Evolutionary conservation across 2,113 vertebrate species (phyloP).

Genomic region (Crotalus tigris): DNA sequence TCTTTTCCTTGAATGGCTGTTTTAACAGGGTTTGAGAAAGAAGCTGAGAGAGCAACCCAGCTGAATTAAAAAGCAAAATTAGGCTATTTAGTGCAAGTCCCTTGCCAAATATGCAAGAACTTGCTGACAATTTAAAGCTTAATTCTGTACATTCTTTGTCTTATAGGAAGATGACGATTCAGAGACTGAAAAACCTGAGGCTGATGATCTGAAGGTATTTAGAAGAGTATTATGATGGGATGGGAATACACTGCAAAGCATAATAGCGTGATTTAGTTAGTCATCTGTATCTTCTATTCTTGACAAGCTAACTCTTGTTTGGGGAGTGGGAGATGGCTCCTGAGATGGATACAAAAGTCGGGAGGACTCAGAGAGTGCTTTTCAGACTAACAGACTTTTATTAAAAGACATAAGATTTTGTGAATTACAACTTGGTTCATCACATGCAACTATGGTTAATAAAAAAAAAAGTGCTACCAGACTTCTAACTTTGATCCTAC

Average conservation of each 20-base stretch:
- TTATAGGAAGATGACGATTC: slow-evolving; percentile 97
- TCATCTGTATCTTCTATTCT: neutral
- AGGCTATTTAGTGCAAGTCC: slow-evolving; percentile 47
- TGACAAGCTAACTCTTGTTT: slow-evolving; percentile 23
- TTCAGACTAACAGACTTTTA: neutral
- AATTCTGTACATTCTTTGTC: slow-evolving; percentile 84
- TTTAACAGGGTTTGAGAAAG: slow-evolving; percentile 25
- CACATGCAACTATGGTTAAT: neutral
- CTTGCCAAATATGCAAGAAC: slow-evolving; percentile 61
- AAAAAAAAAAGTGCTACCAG: neutral
- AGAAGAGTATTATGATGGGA: slow-evolving; percentile 64
- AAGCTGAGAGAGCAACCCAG: neutral
- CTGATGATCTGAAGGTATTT: slow-evolving; percentile 95
- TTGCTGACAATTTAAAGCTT: slow-evolving; percentile 69
- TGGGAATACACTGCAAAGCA: slow-evolving; percentile 53
- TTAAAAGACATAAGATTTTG: neutral
- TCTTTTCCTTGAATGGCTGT: slow-evolving; percentile 13
- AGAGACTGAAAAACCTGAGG: slow-evolving; percentile 90
- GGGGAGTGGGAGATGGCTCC: neutral
- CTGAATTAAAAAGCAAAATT: slow-evolving; percentile 28
- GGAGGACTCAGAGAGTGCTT: neutral
- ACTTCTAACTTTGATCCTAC: neutral
- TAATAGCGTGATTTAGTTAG: slow-evolving; percentile 54
- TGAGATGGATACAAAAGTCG: neutral
- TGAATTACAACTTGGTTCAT: neutral